These are phyloP conservation scores for Saturnia japonica DNA, from an alignment of 2,888 invertebrate genomes.

Conservation along the genomic window DNA sequence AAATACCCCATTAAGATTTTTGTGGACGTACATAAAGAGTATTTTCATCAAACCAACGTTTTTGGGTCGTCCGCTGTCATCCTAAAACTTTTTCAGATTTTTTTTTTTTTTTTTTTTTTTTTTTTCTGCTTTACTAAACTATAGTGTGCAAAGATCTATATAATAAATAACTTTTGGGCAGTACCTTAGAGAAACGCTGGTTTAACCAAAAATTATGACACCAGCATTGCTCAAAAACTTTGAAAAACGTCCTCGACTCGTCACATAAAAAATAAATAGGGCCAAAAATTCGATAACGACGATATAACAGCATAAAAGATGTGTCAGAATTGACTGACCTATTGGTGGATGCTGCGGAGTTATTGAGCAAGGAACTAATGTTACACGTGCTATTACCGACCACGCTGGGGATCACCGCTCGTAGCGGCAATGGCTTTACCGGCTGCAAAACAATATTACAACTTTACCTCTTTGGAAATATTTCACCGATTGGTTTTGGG, in stretches of 20 bases:
- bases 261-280: neutral
- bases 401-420: conserved; percentile 81
- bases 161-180: neutral
- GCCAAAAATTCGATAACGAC: neutral
- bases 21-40: no score
- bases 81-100: neutral
- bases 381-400: conserved; percentile 71
- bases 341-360: conserved; percentile 76
- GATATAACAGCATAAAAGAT: conserved; percentile 22
- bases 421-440: conserved; percentile 92
- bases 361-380: conserved; percentile 84
- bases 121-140: neutral
- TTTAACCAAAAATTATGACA: neutral
- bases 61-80: no score
- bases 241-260: conserved; percentile 20
- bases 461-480: conserved; percentile 30
- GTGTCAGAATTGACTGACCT: conserved; percentile 67
- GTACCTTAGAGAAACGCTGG: neutral
- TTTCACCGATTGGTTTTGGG: conserved; percentile 32
- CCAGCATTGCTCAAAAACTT: neutral
- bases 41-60: no score
- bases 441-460: conserved; percentile 83
- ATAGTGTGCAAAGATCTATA: neutral
- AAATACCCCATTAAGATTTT: no score
- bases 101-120: neutral